Evolutionary conservation across 35 echinoderm and acorn worm species (phyloP), one percentile per base, ranked within the genome.

Genomic region (Acanthaster planci): DNA sequence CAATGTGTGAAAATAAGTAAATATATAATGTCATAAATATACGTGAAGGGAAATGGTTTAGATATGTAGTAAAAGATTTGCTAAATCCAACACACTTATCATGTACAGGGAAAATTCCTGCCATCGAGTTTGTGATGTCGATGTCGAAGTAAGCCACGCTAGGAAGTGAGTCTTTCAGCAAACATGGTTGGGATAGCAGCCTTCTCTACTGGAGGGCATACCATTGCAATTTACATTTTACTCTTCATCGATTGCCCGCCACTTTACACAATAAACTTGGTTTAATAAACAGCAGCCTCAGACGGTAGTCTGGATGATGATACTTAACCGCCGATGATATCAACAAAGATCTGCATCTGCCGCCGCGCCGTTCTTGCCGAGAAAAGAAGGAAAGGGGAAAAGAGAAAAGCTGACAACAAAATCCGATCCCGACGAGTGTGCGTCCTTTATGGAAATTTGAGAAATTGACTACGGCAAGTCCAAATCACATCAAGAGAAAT

Each of bases 401-500:
- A 47, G 64, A 26, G 30, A 34, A 34, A 72, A 72, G 34, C 64
- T 72, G 26, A 72, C 64, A 72, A 72, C 64, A 72, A 72, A 72
- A 72, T 72, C 34, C 30, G 64, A 72, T 72, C 64, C 30, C 14
- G 26, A 29, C 10, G 64, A 72, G 64, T 72, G 64, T 26, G 34
- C 29, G 64, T 72, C 64, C 64, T 72, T 72, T 72, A 72, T 72
- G 64, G 64, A 72, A 72, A 72, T 72, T 34, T 72, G 64, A 72
- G 64, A 72, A 72, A 72, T 72, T 72, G 64, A 72, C 64, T 72
- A 72, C 34, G 64, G 64, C 64, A 72, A 26, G 64, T 72, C 64
- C 64, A 72, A 72, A 72, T 72, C 64, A 72, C 64, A 72, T 72
- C 64, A 72, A 30, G 64, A 72, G 64, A 72, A 72, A 72, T 72